Evolutionary conservation across 2,888 invertebrate species (phyloP).

Genomic region (Drosophila hamatofila): DNA sequence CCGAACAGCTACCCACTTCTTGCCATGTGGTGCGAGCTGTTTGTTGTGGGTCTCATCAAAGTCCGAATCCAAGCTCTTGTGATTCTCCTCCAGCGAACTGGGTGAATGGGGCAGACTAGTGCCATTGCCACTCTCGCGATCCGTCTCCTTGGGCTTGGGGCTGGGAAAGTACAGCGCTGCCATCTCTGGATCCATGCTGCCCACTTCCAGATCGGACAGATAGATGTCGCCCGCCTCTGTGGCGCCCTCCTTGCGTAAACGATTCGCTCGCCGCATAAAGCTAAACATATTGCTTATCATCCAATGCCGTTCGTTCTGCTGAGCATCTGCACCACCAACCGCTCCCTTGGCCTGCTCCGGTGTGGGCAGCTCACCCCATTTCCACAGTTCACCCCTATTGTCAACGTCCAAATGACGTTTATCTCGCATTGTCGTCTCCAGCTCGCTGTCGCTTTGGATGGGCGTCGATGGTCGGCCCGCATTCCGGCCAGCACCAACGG

Average conservation of each 20-base stretch:
- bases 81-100: slow-evolving; percentile 92
- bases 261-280: slow-evolving; percentile 93
- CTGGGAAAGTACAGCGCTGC: slow-evolving; percentile 94
- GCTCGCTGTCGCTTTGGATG: slow-evolving; percentile 97
- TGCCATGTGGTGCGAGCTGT: slow-evolving; percentile 84
- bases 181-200: slow-evolving; percentile 96
- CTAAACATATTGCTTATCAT: slow-evolving; percentile 96
- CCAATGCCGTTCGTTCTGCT: slow-evolving; percentile 86
- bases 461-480: slow-evolving; percentile 92
- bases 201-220: slow-evolving; percentile 94
- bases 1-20: slow-evolving; percentile 83
- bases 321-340: slow-evolving; percentile 30
- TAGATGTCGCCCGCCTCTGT: slow-evolving; percentile 91
- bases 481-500: slow-evolving; percentile 87
- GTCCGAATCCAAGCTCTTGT: slow-evolving; percentile 92
- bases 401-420: slow-evolving; percentile 83
- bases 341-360: slow-evolving; percentile 80
- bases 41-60: slow-evolving; percentile 89
- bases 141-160: slow-evolving; percentile 86
- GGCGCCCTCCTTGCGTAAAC: slow-evolving; percentile 86
- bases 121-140: slow-evolving; percentile 98
- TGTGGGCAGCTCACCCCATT: slow-evolving; percentile 94
- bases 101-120: slow-evolving; percentile 97
- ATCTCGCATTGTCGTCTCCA: slow-evolving; percentile 88
- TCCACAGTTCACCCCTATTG: slow-evolving; percentile 90